Percentiles rank a stretch among this genome's conserved stretches.
These are phyloP conservation scores for Typhlomys cinereus DNA, from an alignment of 2,113 vertebrate genomes.

Conservation along the genomic window DNA sequence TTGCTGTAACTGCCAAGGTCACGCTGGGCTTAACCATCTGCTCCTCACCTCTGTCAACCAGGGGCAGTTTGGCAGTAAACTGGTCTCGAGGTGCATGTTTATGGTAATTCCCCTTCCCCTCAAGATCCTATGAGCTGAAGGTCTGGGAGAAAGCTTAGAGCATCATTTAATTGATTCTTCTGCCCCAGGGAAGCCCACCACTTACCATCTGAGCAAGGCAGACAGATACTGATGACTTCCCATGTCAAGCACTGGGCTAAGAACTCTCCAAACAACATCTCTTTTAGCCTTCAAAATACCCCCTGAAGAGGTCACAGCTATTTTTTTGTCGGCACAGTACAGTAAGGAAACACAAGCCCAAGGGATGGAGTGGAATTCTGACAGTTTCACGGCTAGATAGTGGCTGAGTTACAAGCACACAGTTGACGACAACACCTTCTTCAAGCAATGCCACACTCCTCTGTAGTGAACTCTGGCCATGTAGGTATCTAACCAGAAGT, in stretches of 20 bases:
- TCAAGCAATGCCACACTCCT: not conserved
- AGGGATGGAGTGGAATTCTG: not conserved
- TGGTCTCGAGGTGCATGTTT: not conserved
- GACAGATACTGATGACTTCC: not conserved
- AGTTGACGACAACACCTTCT: not conserved
- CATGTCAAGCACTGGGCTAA: not conserved
- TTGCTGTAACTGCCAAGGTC: not conserved
- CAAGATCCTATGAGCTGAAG: not conserved
- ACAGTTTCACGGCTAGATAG: not conserved
- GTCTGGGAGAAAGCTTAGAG: not conserved
- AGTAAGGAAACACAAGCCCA: not conserved
- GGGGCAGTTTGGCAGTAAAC: not conserved
- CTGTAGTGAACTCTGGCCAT: not conserved
- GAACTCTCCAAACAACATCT: not conserved
- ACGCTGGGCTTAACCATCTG: not conserved
- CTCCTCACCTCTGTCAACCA: not conserved
- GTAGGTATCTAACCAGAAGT: not conserved
- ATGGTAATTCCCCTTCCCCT: not conserved
- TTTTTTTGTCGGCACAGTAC: not conserved
- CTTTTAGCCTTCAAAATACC: not conserved
- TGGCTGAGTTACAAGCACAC: not conserved
- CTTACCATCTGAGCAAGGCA: not conserved
- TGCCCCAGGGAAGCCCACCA: not conserved
- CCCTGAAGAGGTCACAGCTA: not conserved
- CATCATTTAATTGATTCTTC: constrained; percentile 12